These are phyloP conservation scores for Aspiorhynchus laticeps DNA, from an alignment of 2,113 vertebrate species.

Conservation along the genomic window DNA sequence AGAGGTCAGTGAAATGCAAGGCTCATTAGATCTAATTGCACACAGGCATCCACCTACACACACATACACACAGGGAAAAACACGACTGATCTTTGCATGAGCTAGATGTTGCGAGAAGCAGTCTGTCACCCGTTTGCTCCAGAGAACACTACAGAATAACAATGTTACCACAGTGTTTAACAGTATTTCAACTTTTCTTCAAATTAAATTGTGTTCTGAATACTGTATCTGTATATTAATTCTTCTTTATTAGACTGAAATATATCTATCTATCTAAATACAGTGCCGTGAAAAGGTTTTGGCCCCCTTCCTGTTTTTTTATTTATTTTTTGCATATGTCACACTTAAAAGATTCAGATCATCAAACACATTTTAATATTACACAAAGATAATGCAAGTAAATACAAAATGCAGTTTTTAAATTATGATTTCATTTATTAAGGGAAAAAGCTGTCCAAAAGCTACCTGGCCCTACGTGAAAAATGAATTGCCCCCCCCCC, in stretches of 20 bases:
- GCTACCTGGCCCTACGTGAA: no score
- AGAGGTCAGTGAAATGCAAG: conserved; percentile 41
- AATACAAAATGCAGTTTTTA: no score
- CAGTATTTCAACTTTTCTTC: not conserved
- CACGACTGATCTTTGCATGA: conserved; percentile 17
- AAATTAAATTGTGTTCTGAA: not conserved
- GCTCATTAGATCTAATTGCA: conserved; percentile 42
- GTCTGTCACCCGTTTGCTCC: conserved; percentile 26
- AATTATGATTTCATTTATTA: no score
- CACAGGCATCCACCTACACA: conserved; percentile 11
- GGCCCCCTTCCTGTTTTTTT: no score
- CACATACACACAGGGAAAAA: not conserved
- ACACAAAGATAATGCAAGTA: no score
- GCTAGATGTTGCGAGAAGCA: not conserved
- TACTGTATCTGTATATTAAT: not conserved
- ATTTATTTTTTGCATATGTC: no score
- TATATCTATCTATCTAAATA: no score
- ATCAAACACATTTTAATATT: no score
- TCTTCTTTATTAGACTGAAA: not conserved
- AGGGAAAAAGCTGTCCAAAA: no score
- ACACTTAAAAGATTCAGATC: no score
- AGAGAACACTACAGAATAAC: not conserved
- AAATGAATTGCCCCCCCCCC: no score
- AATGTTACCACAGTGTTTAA: not conserved
- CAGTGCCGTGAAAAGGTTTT: no score